Conservation (phyloP, 2,113 vertebrate species). For the Emberiza fucata region DNA sequence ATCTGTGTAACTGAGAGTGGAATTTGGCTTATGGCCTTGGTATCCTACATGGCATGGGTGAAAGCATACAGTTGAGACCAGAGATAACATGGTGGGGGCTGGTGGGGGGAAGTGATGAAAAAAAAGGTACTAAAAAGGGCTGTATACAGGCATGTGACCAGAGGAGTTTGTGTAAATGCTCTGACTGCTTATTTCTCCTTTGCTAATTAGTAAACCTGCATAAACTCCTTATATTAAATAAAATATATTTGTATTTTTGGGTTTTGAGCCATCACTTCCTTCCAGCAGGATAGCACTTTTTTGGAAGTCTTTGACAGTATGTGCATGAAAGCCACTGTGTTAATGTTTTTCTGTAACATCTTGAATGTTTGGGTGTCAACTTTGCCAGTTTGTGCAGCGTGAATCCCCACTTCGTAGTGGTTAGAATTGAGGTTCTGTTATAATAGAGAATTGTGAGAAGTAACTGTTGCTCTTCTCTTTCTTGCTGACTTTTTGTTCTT, state of each 20-base stretch:
- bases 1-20: neutral
- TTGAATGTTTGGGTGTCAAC: neutral
- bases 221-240: neutral
- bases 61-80: neutral
- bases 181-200: neutral
- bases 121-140: neutral
- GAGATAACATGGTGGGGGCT: neutral
- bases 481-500: neutral
- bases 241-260: neutral
- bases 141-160: neutral
- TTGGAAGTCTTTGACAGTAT: neutral
- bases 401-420: no score
- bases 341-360: neutral
- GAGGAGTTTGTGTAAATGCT: neutral
- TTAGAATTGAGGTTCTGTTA: neutral
- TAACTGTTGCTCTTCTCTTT: neutral
- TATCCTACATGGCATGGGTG: neutral
- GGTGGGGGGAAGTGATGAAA: neutral
- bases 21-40: conserved; percentile 19
- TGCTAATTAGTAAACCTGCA: neutral
- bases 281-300: neutral
- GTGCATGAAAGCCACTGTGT: neutral
- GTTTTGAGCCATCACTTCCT: neutral
- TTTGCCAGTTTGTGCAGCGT: neutral
- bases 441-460: neutral